A percentile compares a stretch with the other conserved stretches of the same genome.
Evolutionary conservation across 1,140 invertebrate genomes (phyloP).

Genomic region (Macrostomum lignano): DNA sequence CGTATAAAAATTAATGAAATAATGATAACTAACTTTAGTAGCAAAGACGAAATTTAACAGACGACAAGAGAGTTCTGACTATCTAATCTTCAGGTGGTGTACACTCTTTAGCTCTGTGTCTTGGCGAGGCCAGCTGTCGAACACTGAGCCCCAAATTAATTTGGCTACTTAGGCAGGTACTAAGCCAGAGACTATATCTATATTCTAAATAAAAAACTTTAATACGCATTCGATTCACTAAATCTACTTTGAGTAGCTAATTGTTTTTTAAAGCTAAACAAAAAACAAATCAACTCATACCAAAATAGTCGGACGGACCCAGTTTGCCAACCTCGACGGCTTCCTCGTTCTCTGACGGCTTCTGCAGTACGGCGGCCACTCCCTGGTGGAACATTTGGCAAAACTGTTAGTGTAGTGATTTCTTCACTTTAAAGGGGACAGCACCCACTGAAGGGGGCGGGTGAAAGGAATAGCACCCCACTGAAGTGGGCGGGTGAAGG

Average conservation of each 20-base stretch:
- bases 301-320: constrained; percentile 87
- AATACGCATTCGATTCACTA: background rate
- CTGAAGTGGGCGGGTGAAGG: no score
- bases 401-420: background rate
- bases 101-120: no score
- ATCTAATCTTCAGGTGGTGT: no score
- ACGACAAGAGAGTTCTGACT: no score
- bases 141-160: no score
- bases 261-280: background rate
- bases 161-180: no score
- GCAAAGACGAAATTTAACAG: background rate
- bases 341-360: constrained; percentile 51
- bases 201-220: no score
- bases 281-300: constrained; percentile 24
- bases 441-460: no score
- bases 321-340: constrained; percentile 67
- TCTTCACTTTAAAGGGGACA: no score
- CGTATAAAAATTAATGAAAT: background rate
- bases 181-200: no score
- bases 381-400: constrained; percentile 34
- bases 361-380: constrained; percentile 66
- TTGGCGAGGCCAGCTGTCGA: no score
- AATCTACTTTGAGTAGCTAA: background rate
- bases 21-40: background rate
- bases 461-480: no score